phyloP scores from a whole-genome alignment of 2,797 vertebrate genomes.

The Neoniphon sammara region DNA sequence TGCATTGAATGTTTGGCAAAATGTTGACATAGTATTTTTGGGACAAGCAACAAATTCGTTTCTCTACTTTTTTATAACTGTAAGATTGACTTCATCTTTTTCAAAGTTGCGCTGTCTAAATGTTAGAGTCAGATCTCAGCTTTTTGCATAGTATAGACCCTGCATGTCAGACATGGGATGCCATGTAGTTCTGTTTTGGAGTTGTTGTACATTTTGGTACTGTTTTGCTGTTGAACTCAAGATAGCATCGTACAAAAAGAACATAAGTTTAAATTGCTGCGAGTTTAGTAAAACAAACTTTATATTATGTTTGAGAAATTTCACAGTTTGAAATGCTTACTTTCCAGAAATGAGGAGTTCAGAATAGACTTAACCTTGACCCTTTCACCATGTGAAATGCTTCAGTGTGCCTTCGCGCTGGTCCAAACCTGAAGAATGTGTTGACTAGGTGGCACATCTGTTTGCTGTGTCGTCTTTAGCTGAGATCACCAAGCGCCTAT shows the following conservation, averaged over 20 bases:
- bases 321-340: no score
- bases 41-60: no score
- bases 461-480: background rate
- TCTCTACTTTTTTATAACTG: no score
- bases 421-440: background rate
- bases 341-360: background rate
- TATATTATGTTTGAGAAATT: no score
- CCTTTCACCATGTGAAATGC: background rate
- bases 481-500: background rate
- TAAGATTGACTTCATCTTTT: no score
- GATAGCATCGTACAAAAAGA: background rate
- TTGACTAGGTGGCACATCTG: background rate
- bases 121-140: no score
- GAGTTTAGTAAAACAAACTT: no score
- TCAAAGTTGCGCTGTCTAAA: no score
- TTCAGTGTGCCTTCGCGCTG: background rate
- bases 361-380: background rate
- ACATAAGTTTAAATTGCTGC: no score
- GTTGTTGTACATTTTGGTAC: no score
- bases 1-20: background rate
- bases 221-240: slow-evolving; percentile 8
- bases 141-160: no score
- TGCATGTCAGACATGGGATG: background rate
- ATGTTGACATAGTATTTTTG: background rate
- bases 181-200: no score